phyloP scores from a whole-genome alignment of 2,113 vertebrate species.

The Pongo abelii region DNA sequence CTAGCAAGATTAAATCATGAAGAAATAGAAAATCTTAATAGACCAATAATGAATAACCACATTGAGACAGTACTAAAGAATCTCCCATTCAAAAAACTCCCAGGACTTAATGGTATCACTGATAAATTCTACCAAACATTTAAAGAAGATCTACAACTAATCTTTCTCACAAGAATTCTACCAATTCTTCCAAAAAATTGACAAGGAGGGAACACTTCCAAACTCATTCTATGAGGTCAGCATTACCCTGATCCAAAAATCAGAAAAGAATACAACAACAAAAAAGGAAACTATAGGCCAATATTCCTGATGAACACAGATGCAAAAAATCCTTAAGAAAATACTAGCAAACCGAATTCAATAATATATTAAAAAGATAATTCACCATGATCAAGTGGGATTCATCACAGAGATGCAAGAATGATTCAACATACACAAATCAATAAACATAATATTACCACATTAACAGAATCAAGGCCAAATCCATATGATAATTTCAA shows the following conservation, averaged over 20 bases:
- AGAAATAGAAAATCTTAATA: not conserved
- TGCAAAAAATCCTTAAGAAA: not conserved
- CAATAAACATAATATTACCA: not conserved
- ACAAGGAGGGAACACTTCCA: not conserved
- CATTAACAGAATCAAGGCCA: not conserved
- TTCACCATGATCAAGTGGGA: not conserved
- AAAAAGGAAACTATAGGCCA: not conserved
- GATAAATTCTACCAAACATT: not conserved
- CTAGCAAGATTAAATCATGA: not conserved
- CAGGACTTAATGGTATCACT: not conserved
- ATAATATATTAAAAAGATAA: not conserved
- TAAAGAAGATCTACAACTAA: not conserved
- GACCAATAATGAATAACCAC: not conserved
- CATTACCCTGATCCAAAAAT: not conserved
- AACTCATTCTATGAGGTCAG: not conserved
- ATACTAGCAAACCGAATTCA: not conserved
- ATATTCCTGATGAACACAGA: not conserved
- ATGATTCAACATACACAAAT: not conserved
- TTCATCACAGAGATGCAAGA: not conserved
- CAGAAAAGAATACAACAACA: not conserved
- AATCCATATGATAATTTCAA: not conserved
- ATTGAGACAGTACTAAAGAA: not conserved
- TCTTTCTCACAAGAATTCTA: not conserved
- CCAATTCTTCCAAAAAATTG: not conserved
- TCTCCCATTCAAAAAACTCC: not conserved